Conservation (phyloP, 2,113 vertebrate genomes). For the Actenoides lindsayi region DNA sequence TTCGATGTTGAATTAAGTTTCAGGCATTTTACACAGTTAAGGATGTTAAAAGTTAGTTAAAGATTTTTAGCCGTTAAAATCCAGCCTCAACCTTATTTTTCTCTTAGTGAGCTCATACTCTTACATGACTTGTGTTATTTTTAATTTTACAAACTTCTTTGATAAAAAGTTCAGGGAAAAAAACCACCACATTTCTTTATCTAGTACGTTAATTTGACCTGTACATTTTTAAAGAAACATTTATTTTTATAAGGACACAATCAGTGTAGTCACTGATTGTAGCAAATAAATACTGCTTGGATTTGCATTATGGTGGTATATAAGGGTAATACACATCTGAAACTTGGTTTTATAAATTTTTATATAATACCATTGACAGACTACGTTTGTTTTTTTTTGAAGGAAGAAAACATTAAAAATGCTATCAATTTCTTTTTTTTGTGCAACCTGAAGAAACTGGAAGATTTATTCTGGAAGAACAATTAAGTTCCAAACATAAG, state of each 20-base stretch:
- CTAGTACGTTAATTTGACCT: neutral
- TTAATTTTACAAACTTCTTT: neutral
- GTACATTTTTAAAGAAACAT: neutral
- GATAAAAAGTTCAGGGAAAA: neutral
- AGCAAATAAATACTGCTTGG: neutral
- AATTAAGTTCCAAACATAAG: neutral
- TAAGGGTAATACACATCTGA: neutral
- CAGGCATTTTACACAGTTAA: neutral
- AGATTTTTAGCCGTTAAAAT: conserved; percentile 14
- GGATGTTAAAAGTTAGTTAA: neutral
- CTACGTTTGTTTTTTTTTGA: neutral
- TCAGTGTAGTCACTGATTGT: neutral
- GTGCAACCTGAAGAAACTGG: neutral
- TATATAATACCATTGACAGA: neutral
- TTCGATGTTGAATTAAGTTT: neutral
- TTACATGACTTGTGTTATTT: neutral
- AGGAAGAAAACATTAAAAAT: neutral
- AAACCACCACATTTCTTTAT: neutral
- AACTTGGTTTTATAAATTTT: neutral
- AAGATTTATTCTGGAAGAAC: neutral
- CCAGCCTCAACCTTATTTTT: neutral
- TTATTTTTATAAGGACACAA: conserved; percentile 12
- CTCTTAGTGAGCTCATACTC: neutral
- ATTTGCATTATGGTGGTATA: neutral
- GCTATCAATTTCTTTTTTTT: neutral